Evolutionary conservation across 1,140 invertebrate genomes (phyloP), one percentile per base, ranked within the genome.

Genomic region (Reticulitermes speratus): DNA sequence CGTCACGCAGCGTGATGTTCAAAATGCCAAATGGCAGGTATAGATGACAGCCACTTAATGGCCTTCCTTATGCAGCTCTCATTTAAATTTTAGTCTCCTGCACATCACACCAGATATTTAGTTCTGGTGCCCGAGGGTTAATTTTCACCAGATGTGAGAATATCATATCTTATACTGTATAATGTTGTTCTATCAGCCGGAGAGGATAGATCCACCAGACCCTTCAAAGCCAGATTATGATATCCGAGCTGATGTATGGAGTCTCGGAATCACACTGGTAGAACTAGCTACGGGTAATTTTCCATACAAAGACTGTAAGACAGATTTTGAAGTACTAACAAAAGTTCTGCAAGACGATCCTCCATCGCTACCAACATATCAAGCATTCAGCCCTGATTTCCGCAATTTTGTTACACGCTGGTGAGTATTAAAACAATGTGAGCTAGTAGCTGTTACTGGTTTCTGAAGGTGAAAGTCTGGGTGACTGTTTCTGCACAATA

Each of bases 161-260:
- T 44, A 32, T 81, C 19, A 87, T 87, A 23, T 87, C 83, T 87
- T 87, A 88, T 87, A 87, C 88, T 38, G n/a, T 48, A 9, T 75
- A 30, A 30, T 16, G 7, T 83, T 83, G 30, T 48, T 44, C 7
- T 89, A 91, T 21, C 89, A 99, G 97, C 98, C 98, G 59, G 98
- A 99, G 93, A 93, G 98, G 89, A 99, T 99, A 92, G 97, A 98
- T 91, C 96, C 96, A 44, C 96, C 94, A 86, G 94, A 97, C 91
- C 96, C 96, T 83, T 95, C 94, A 86, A 96, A 96, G 89, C 96
- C 97, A 84, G 97, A 98, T 91, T 99, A 99, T 91, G 99, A 99
- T 92, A 99, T 99, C 89, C 94, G 98, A 88, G 98, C 98, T 30
- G 99, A 99, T 93, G 98, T 99, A 44, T 99, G 99, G 99, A 99